Conservation (phyloP, 2,888 invertebrate genomes). For the Clivina fossor region DNA sequence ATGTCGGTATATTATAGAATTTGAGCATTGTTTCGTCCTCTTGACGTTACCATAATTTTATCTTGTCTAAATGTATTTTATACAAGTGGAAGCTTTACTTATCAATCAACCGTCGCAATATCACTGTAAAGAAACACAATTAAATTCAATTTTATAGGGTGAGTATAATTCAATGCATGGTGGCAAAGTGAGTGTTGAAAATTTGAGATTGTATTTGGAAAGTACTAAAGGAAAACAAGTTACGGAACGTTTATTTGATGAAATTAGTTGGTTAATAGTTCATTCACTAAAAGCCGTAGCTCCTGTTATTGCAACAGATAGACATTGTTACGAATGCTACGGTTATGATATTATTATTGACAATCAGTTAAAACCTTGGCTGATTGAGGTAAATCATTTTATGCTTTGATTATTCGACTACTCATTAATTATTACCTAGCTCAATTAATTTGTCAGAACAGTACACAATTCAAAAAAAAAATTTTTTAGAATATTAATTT, state of each 20-base stretch:
- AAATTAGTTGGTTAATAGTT: conserved; percentile 87
- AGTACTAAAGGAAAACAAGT: conserved; percentile 86
- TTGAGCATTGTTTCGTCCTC: too few relatives aligned
- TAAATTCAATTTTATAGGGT: conserved; percentile 58
- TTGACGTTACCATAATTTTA: too few relatives aligned
- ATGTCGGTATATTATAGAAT: too few relatives aligned
- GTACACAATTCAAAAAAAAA: too few relatives aligned
- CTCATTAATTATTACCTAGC: background rate
- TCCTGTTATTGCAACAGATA: conserved; percentile 89
- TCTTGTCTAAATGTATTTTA: too few relatives aligned
- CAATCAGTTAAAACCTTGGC: conserved; percentile 90
- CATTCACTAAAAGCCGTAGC: conserved; percentile 92
- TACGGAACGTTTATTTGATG: conserved; percentile 84
- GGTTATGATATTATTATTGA: conserved; percentile 97
- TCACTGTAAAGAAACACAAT: conserved; percentile 7
- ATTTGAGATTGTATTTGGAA: conserved; percentile 85
- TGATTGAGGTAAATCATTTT: conserved; percentile 82
- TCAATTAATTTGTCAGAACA: background rate
- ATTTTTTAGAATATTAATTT: too few relatives aligned
- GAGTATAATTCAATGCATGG: conserved; percentile 94
- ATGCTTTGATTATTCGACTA: too few relatives aligned
- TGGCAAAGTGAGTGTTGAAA: conserved; percentile 92
- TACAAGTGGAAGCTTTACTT: too few relatives aligned
- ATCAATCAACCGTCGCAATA: too few relatives aligned
- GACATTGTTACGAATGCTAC: conserved; percentile 92